These are phyloP conservation scores for Sisyra terminalis DNA, from an alignment of 2,888 invertebrate species.

Conservation along the genomic window DNA sequence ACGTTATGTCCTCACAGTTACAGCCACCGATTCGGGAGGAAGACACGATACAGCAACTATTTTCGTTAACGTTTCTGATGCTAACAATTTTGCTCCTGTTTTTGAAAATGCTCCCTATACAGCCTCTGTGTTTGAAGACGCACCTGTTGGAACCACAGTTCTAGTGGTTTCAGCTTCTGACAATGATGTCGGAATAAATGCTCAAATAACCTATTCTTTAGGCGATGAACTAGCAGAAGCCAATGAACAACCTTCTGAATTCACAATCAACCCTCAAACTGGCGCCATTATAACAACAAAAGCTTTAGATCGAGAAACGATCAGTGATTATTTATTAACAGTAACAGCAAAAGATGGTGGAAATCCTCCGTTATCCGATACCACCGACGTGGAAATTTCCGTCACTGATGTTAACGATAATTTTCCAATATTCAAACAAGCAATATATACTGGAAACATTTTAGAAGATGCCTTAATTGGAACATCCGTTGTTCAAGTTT, in stretches of 20 bases:
- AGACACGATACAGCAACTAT: conserved; percentile 77
- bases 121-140: conserved; percentile 83
- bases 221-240: conserved; percentile 45
- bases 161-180: conserved; percentile 84
- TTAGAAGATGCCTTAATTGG: conserved; percentile 78
- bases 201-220: conserved; percentile 67
- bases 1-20: conserved; percentile 68
- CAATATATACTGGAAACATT: conserved; percentile 66
- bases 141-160: conserved; percentile 80
- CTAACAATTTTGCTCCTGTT: conserved; percentile 84
- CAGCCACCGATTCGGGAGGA: conserved; percentile 81
- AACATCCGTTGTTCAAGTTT: conserved; percentile 59
- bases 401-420: conserved; percentile 95
- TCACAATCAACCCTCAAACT: conserved; percentile 80
- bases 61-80: conserved; percentile 84
- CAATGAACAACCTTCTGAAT: conserved; percentile 45
- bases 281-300: conserved; percentile 85
- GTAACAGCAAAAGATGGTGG: conserved; percentile 92
- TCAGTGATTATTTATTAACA: conserved; percentile 67
- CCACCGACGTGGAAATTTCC: conserved; percentile 89
- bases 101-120: conserved; percentile 90
- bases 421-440: conserved; percentile 69
- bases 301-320: conserved; percentile 69
- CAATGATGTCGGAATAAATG: conserved; percentile 89
- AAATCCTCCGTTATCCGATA: conserved; percentile 75